phyloP scores from a whole-genome alignment of 2,113 vertebrate genomes.

The Lepus timidus region DNA sequence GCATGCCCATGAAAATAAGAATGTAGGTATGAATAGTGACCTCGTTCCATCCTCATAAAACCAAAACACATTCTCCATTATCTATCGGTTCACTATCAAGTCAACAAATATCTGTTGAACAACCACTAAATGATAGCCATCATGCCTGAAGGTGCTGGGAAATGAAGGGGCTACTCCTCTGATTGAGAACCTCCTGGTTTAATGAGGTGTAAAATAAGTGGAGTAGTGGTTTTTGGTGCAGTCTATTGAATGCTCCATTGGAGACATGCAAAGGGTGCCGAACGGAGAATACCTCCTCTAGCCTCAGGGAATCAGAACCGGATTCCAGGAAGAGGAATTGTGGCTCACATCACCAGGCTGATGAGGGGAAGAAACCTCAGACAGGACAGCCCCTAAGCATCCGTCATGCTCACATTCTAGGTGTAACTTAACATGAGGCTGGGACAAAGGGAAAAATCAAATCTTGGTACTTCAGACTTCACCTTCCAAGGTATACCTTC shows the following conservation, averaged over 20 bases:
- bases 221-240: background rate
- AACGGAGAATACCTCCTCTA: background rate
- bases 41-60: slow-evolving; percentile 20
- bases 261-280: background rate
- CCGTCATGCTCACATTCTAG: background rate
- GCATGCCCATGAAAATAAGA: background rate
- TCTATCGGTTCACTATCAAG: background rate
- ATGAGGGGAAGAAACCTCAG: background rate
- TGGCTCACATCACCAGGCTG: background rate
- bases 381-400: background rate
- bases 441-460: slow-evolving; percentile 26
- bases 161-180: background rate
- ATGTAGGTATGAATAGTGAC: background rate
- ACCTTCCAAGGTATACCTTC: background rate
- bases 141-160: background rate
- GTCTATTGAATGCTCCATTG: background rate
- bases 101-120: background rate
- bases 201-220: background rate
- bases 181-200: background rate
- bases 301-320: background rate
- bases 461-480: background rate
- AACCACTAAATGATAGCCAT: background rate
- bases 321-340: background rate
- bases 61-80: background rate
- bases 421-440: background rate